Percentiles rank a stretch among this genome's conserved stretches.
Conservation (phyloP, 2,797 vertebrate species). For the Sparidentex hasta region DNA sequence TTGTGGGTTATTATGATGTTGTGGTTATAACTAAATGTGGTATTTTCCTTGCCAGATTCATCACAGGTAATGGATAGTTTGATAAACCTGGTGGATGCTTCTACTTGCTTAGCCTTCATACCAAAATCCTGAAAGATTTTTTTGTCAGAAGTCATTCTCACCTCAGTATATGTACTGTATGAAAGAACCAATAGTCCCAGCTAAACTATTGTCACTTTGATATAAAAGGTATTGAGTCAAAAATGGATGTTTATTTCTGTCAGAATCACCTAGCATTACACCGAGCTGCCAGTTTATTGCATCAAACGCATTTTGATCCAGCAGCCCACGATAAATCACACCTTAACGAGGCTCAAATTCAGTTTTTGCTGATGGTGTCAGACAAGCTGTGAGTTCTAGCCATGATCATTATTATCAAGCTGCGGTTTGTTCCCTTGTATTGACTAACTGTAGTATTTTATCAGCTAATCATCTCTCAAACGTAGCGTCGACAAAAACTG, state of each 20-base stretch:
- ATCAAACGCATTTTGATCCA: neutral
- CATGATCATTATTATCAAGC: neutral
- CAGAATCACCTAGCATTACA: neutral
- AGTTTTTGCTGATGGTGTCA: neutral
- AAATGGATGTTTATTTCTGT: constrained; percentile 33
- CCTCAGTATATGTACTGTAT: neutral
- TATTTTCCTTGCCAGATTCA: constrained; percentile 17
- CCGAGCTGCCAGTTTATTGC: neutral
- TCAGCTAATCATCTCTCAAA: neutral
- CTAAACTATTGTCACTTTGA: constrained; percentile 40
- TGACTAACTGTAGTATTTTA: neutral
- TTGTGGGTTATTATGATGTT: constrained; percentile 12
- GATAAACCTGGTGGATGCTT: constrained; percentile 12
- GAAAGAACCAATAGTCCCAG: constrained; percentile 13
- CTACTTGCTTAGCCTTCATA: constrained; percentile 6
- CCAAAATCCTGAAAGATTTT: neutral
- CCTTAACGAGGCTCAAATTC: neutral
- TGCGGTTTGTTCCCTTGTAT: neutral
- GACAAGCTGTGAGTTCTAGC: neutral
- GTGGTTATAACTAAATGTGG: constrained; percentile 24
- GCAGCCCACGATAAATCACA: neutral
- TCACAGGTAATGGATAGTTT: constrained; percentile 21
- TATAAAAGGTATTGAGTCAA: constrained; percentile 36
- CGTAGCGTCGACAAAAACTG: neutral
- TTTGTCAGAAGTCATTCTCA: constrained; percentile 20